These are phyloP conservation scores for Agelas oroides DNA, from an alignment of 37 sponge, comb jelly and placozoan genomes.

Conservation along the genomic window DNA sequence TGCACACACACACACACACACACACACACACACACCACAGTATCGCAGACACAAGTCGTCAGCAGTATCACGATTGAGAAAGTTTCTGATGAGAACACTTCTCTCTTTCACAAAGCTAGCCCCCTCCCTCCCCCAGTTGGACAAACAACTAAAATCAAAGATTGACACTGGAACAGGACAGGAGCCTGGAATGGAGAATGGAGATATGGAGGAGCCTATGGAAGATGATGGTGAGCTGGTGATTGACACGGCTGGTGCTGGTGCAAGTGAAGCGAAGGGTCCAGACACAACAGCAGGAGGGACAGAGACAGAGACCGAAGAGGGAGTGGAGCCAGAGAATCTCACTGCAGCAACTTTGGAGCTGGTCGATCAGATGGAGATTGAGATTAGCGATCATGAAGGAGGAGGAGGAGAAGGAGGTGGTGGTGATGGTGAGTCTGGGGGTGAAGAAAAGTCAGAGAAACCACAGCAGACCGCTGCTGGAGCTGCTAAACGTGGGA, in stretches of 20 bases:
- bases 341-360: slow-evolving; percentile 18
- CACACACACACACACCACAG: slow-evolving; percentile 16
- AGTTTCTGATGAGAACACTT: slow-evolving; percentile 58
- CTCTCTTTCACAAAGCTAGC: slow-evolving; percentile 12
- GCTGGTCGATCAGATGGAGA: slow-evolving; percentile 80
- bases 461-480: not conserved
- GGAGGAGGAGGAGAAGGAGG: slow-evolving; percentile 9
- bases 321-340: not conserved
- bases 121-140: not conserved
- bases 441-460: not conserved
- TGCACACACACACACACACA: too few species aligned
- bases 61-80: slow-evolving; percentile 58
- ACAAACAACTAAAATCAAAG: not conserved
- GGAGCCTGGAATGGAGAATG: not conserved
- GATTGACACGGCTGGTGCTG: not conserved
- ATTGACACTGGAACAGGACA: not conserved
- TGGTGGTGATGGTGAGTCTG: not conserved
- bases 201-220: not conserved
- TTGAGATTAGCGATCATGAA: slow-evolving; percentile 72
- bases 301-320: not conserved
- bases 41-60: slow-evolving; percentile 56
- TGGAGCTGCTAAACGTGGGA: not conserved
- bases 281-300: not conserved
- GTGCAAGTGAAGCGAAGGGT: not conserved
- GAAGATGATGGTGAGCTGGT: not conserved